Conservation (phyloP, 2,797 vertebrate species). For the Selene dorsalis region DNA sequence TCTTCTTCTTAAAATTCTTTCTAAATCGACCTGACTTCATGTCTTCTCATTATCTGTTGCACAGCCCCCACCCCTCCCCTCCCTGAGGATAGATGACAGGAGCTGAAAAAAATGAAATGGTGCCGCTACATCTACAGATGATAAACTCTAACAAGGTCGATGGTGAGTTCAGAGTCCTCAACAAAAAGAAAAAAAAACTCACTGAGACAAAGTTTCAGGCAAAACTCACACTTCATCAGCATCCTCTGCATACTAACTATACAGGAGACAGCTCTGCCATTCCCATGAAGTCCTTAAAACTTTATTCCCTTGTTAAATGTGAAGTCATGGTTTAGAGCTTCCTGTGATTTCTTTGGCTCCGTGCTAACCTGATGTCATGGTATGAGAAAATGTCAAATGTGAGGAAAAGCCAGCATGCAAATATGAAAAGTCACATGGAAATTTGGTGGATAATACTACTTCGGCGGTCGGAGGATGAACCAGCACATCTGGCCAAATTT, state of each 20-base stretch:
- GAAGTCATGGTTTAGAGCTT: conserved; percentile 49
- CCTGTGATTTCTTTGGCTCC: conserved; percentile 62
- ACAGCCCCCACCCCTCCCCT: conserved; percentile 43
- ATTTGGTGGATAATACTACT: conserved; percentile 6
- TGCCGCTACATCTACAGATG: conserved; percentile 32
- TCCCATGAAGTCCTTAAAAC: conserved; percentile 33
- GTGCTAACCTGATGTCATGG: conserved; percentile 44
- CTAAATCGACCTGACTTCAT: conserved; percentile 28
- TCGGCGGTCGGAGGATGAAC: conserved; percentile 6
- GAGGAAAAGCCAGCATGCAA: conserved; percentile 1
- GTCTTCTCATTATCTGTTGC: conserved; percentile 64
- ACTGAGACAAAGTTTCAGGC: conserved; percentile 57
- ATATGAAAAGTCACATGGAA: conserved; percentile 34
- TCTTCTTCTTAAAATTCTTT: conserved; percentile 21
- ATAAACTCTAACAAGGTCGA: conserved; percentile 60
- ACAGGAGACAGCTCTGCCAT: conserved; percentile 39
- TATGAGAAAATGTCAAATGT: conserved; percentile 53
- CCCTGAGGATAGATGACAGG: conserved; percentile 39
- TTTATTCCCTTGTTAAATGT: conserved; percentile 66
- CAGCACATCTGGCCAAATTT: conserved; percentile 26
- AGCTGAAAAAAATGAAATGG: conserved; percentile 29
- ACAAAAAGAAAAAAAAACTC: conserved; percentile 61
- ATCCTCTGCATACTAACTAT: conserved; percentile 41
- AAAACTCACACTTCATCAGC: conserved; percentile 41
- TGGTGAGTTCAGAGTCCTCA: conserved; percentile 50